Base-by-base conservation (phyloP, 1,140 invertebrate genomes). In the Colletes latitarsis region DNA sequence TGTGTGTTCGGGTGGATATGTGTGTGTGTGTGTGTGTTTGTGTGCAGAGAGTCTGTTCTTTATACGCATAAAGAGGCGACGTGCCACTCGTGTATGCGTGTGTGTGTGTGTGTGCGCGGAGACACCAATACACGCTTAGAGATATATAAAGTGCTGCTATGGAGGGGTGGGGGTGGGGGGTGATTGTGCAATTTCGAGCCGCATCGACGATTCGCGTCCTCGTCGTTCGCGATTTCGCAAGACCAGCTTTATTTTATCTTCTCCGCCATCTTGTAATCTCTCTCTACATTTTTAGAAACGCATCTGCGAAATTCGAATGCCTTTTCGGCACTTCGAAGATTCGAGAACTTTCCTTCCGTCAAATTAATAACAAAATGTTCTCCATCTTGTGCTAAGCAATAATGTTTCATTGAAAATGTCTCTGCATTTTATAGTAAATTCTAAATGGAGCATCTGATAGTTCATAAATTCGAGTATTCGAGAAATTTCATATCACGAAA, bases 181-280 rank as follows among this genome's bases (percentile, higher is more conserved):
- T 81, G 79, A 69, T 70, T 81, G 80, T 81, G 74, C 74, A 77
- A 81, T 60, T 81, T 69, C 80, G 49, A 77, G 74, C 74, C 77
- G 62, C 80, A 68, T 77, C 57, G 71, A 80, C 77, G 77, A 67
- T 80, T 66, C 77, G 77, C 77, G 57, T 72, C 55, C 41, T 43
- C 39, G 69, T 53, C 30, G 21, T 12, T 15, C 19, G 52, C 49
- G 67, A 69, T 69, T 53, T 55, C 52, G 49, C 52, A 39, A 39
- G 15, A 69, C 49, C 8, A 55, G 6, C 39, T 43, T 43, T 64
- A 17, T 41, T 63, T 39, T 63, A 63, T 63, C 39, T 21, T 43
- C 73, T 62, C 30, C 66, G 14, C 17, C 49, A n/a, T 17, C 21
- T 19, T 58, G 58, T 9, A 9, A 19, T 58, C 57, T 21, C n/a